A percentile compares a stretch with the other conserved stretches of the same genome.
Evolutionary conservation across 2,113 vertebrate species (phyloP).

Genomic region (Atherinomorus stipes): DNA sequence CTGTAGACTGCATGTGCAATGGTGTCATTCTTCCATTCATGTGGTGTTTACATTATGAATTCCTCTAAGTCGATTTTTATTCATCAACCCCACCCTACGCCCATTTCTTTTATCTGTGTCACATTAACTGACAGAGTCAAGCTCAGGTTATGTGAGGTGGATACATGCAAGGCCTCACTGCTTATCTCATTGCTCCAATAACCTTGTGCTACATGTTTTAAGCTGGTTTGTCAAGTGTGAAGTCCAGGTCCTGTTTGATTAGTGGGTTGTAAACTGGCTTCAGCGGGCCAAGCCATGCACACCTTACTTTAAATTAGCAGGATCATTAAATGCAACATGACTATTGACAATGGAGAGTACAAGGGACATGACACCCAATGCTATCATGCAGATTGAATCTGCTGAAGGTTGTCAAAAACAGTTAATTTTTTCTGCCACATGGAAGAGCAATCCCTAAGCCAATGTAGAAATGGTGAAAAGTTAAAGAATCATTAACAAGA

Average conservation of each 20-base stretch:
- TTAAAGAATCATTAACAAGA: conserved; percentile 29
- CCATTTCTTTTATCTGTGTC: neutral
- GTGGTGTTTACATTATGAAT: conserved; percentile 13
- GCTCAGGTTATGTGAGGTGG: conserved; percentile 10
- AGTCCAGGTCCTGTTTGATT: conserved; percentile 66
- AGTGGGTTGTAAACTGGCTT: conserved; percentile 39
- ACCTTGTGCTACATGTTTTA: conserved; percentile 49
- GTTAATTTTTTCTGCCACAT: conserved; percentile 48
- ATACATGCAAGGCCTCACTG: conserved; percentile 35
- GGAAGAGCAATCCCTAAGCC: neutral
- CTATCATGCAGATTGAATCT: neutral
- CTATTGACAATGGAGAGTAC: conserved; percentile 7
- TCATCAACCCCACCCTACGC: neutral
- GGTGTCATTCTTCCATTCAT: neutral
- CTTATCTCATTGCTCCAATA: conserved; percentile 62
- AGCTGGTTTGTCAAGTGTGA: conserved; percentile 59
- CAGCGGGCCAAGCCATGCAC: neutral
- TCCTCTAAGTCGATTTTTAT: neutral
- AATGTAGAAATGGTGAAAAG: neutral
- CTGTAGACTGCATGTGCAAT: neutral
- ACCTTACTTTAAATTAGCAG: neutral
- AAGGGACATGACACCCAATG: neutral
- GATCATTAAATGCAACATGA: conserved; percentile 27
- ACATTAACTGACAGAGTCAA: neutral
- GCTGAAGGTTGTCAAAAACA: neutral